A percentile compares a stretch with the other conserved stretches of the same genome.
Conservation (phyloP, 2,113 vertebrate species). For the Lates calcarifer region DNA sequence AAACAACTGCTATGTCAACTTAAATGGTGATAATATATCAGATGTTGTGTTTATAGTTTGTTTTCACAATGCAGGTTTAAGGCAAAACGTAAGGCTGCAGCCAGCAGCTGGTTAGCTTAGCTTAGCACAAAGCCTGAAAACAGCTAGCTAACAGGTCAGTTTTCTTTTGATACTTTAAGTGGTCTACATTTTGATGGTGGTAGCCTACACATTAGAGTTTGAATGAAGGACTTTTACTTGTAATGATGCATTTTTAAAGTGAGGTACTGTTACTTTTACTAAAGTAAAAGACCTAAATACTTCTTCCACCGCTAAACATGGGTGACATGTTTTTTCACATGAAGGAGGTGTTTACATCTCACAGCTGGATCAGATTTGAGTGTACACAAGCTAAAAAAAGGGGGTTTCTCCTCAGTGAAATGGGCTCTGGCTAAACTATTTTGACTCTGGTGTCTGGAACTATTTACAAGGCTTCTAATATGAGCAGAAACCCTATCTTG, state of each 20-base stretch:
- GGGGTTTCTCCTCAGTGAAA: constrained; percentile 3
- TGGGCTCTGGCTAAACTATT: constrained; percentile 32
- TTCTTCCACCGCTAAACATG: neutral
- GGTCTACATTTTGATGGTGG: no score
- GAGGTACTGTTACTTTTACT: neutral
- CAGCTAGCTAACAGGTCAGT: no score
- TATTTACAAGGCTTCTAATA: constrained; percentile 40
- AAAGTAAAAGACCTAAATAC: no score
- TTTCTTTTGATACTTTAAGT: no score
- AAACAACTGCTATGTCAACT: no score
- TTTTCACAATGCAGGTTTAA: no score
- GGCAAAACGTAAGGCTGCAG: no score
- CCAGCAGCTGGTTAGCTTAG: no score
- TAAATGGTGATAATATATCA: no score
- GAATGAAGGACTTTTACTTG: neutral
- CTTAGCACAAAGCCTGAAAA: no score
- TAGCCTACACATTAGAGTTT: no score
- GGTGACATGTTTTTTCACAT: constrained; percentile 9
- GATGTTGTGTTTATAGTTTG: no score
- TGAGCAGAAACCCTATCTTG: constrained; percentile 47
- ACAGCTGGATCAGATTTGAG: constrained; percentile 44
- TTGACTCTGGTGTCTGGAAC: constrained; percentile 53
- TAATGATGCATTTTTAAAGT: neutral
- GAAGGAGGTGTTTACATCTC: constrained; percentile 26
- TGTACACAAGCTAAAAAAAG: neutral